Base-by-base conservation (phyloP, 2,113 vertebrate genomes). In the Indri indri region DNA sequence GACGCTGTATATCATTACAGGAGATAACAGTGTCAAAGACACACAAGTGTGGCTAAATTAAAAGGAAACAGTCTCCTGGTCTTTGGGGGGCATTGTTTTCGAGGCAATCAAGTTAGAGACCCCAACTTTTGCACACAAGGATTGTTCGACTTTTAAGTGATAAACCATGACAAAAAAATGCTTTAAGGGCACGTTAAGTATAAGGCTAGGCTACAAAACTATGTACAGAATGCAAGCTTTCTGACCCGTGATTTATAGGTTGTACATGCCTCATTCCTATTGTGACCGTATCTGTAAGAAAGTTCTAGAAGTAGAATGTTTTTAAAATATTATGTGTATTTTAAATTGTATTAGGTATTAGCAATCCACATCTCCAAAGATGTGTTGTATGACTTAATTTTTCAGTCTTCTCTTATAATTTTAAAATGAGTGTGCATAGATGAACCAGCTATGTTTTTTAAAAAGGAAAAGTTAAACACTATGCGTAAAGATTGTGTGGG, bases 161-260 rank as follows among this genome's bases (percentile, higher is more conserved):
- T 63, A 70, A 87, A 40, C 23, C 0, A 1, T 47, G 40, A 50
- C 65, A 61, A 70, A 71, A 65, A 61, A 57, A 50, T 70, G 50
- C 14, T 79, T 84, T 63, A 47, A 23, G 5, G 30, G 66, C 68
- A 70, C 0, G 4, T 8, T 68, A n/a, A 47, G 5, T 47, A 32
- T 73, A 18, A 88, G 65, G 52, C 50, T 71, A 63, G 74, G 57
- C 45, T 82, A 27, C 1, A 92, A 91, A 95, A 42, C 30, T 59
- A 9, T 2, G 47, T n/a, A 32, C 9, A 34, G 59, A 70, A 91
- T 7, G 9, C 5, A 61, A 63, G 70, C 1, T 4, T 1, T n/a
- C 30, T 27, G 50, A 27, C 16, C 16, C 1, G 4, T 32, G 94
- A 82, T 68, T 66, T 66, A 92, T 34, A 73, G 25, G 40, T 74